Evolutionary conservation across 2,888 invertebrate species (phyloP).

Genomic region (Caenorhabditis angaria): DNA sequence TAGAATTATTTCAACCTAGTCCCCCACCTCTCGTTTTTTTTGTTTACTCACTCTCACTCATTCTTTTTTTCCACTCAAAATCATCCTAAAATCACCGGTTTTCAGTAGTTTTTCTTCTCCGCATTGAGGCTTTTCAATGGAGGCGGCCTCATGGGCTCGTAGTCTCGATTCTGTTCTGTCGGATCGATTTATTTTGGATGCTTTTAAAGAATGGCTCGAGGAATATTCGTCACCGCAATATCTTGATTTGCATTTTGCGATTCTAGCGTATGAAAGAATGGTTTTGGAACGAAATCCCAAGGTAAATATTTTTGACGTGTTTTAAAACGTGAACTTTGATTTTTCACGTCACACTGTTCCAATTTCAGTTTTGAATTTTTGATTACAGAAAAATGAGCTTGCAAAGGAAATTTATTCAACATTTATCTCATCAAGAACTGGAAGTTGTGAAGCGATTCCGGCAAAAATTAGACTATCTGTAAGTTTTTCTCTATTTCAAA

Average conservation of each 20-base stretch:
- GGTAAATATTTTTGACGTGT: slow-evolving; percentile 4
- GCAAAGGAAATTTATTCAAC: slow-evolving; percentile 59
- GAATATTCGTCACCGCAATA: slow-evolving; percentile 51
- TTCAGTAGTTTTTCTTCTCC: neutral
- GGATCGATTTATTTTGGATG: slow-evolving; percentile 53
- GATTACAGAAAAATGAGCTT: slow-evolving; percentile 49
- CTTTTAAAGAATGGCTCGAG: slow-evolving; percentile 52
- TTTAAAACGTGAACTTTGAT: neutral
- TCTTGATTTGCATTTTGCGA: slow-evolving; percentile 62
- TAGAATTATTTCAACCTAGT: neutral
- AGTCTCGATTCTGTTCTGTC: slow-evolving; percentile 59
- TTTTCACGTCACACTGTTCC: too few species aligned
- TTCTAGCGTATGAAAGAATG: slow-evolving; percentile 61
- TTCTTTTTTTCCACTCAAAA: neutral
- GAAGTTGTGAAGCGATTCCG: slow-evolving; percentile 55
- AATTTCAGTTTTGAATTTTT: too few species aligned
- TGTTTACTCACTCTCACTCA: neutral
- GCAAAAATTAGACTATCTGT: slow-evolving; percentile 44
- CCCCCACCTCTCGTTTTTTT: slow-evolving; percentile 7
- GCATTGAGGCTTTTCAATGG: slow-evolving; percentile 7
- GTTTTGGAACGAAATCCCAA: slow-evolving; percentile 47
- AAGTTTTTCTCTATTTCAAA: too few species aligned
- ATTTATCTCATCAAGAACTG: slow-evolving; percentile 52
- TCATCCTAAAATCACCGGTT: neutral
- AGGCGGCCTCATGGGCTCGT: slow-evolving; percentile 42